A percentile compares a stretch with the other conserved stretches of the same genome.
These are phyloP conservation scores for Asbolus verrucosus DNA, from an alignment of 1,140 invertebrate species.

Conservation along the genomic window DNA sequence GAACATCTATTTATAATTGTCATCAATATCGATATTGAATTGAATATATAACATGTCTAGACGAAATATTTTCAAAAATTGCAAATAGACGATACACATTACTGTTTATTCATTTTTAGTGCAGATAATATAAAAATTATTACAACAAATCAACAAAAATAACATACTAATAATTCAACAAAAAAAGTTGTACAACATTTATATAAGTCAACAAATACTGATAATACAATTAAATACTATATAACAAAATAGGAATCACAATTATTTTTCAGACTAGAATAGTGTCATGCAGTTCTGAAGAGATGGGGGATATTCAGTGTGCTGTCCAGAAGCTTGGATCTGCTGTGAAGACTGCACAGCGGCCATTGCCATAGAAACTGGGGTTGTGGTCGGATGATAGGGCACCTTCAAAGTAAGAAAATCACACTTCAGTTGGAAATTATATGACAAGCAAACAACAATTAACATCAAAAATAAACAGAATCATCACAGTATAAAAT, in stretches of 20 bases:
- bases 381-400: constrained; percentile 62
- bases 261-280: constrained; percentile 58
- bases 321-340: constrained; percentile 61
- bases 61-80: no score
- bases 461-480: background rate
- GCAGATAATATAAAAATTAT: constrained; percentile 39
- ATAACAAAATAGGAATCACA: constrained; percentile 39
- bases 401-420: constrained; percentile 56
- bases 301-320: constrained; percentile 65
- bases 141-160: constrained; percentile 34
- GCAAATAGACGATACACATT: constrained; percentile 34
- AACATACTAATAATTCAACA: constrained; percentile 31
- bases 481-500: no score
- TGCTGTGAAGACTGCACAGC: constrained; percentile 63
- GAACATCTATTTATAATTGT: constrained; percentile 22
- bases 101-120: constrained; percentile 37
- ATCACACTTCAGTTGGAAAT: background rate
- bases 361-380: constrained; percentile 66
- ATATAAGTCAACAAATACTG: constrained; percentile 25
- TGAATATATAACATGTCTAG: no score
- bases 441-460: constrained; percentile 2
- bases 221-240: constrained; percentile 15
- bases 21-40: constrained; percentile 17
- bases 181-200: constrained; percentile 36
- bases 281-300: constrained; percentile 64